phyloP scores from a whole-genome alignment of 2,888 invertebrate genomes.

The Odontomyia ornata region DNA sequence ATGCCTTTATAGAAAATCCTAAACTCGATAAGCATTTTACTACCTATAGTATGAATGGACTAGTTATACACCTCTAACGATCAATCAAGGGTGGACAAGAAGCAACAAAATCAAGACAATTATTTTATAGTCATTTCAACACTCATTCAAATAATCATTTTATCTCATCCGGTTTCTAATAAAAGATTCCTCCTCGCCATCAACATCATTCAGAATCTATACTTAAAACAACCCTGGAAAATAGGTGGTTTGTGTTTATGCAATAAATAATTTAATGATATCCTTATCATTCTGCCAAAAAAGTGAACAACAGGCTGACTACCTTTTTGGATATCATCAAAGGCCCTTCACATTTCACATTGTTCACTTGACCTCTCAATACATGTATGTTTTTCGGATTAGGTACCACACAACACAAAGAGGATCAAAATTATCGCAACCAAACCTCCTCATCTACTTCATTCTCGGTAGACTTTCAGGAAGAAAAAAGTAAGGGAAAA shows the following conservation, averaged over 20 bases:
- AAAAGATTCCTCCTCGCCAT: neutral
- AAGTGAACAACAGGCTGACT: too few relatives aligned
- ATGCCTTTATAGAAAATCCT: too few relatives aligned
- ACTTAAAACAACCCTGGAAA: neutral
- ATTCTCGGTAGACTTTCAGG: too few relatives aligned
- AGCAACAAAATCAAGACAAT: neutral
- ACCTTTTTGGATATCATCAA: too few relatives aligned
- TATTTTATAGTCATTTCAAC: slow-evolving; percentile 1
- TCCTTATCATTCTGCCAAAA: slow-evolving; percentile 22
- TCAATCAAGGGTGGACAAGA: neutral
- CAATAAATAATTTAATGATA: slow-evolving; percentile 48
- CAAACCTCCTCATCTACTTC: neutral
- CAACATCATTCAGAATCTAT: neutral
- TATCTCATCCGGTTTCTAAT: neutral
- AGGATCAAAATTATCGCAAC: neutral
- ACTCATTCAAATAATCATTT: neutral
- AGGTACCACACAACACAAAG: slow-evolving; percentile 34
- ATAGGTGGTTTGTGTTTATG: slow-evolving; percentile 45
- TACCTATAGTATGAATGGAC: too few relatives aligned
- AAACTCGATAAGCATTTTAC: too few relatives aligned
- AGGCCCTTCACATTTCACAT: too few relatives aligned
- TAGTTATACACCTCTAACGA: neutral
- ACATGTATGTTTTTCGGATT: slow-evolving; percentile 8
- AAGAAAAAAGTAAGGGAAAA: too few relatives aligned
- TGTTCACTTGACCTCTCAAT: neutral